Conservation (phyloP, 1,140 invertebrate species). For the Brachionus rotundiformis region DNA sequence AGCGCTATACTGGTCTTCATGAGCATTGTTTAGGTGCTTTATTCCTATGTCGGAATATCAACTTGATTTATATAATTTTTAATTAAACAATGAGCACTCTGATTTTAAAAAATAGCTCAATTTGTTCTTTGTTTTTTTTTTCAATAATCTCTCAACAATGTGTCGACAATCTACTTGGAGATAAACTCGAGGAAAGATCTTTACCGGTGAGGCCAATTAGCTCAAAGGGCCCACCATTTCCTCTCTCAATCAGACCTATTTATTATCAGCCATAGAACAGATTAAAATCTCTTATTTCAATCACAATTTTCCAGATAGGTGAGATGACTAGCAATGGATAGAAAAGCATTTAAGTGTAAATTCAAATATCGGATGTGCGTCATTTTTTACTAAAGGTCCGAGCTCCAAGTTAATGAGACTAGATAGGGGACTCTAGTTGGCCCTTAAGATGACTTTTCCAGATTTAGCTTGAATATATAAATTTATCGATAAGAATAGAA, state of each 20-base stretch:
- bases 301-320: background rate
- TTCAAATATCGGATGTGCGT: background rate
- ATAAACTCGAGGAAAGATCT: background rate
- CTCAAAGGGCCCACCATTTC: background rate
- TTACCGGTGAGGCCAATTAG: background rate
- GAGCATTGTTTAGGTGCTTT: background rate
- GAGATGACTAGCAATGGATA: background rate
- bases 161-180: slow-evolving; percentile 3
- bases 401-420: background rate
- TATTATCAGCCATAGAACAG: background rate
- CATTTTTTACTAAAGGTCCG: background rate
- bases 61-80: background rate
- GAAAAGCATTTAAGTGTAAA: background rate
- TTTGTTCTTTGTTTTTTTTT: background rate
- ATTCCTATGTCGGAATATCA: background rate
- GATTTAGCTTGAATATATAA: slow-evolving; percentile 5
- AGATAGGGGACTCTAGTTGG: background rate
- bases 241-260: background rate
- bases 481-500: slow-evolving; percentile 16
- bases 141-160: slow-evolving; percentile 2
- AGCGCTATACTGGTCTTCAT: background rate
- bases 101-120: background rate
- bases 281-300: background rate
- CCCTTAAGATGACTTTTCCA: slow-evolving; percentile 2
- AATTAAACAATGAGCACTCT: slow-evolving; percentile 22